Evolutionary conservation across 2,888 invertebrate species (phyloP), one percentile per base, ranked within the genome.

Genomic region (Mesochorus sp.): DNA sequence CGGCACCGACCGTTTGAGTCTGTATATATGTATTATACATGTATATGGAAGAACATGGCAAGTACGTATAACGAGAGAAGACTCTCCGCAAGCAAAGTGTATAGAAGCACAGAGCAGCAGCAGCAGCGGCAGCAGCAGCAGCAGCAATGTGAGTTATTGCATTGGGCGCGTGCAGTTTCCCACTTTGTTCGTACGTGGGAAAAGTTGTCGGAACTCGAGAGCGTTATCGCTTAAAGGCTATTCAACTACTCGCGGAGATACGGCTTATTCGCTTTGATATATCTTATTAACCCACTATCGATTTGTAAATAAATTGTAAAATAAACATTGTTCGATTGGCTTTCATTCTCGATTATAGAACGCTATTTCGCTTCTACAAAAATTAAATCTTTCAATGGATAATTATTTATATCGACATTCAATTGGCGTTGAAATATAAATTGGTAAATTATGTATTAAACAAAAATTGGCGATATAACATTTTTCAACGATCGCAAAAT

Each of bases 81-180:
- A 73, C n/a, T 72, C 61, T 44, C 61, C 12, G 10, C 19, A 28
- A 19, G 66, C 72, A 28, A 51, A 62, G 49, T 51, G 44, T 71
- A 71, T 39, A 68, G 19, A 31, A 31, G 49, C 57, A 66, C 49
- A 49, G 42, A 53, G 44, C 53, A 19, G 53, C 42, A 72, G 34
- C 42, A 31, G 34, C 42, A 55, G 68, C 49, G 12, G 42, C 19
- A 37, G 67, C 55, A 53, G 51, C 42, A 57, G 31, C 70, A 57
- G 49, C 39, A 68, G 70, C 44, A 47, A 47, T 49, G 67, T 80
- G 80, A 79, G 59, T 80, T 76, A 80, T 80, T 68, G 76, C 80
- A 73, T 14, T 39, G 68, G 62, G 62, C 77, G 62, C 73, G 62
- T 73, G 74, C 42, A 74, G 62, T 79, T 79, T 72, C 67, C 74